A percentile compares a stretch with the other conserved stretches of the same genome.
phyloP scores from a whole-genome alignment of 2,113 vertebrate genomes.

The Litocranius walleri region DNA sequence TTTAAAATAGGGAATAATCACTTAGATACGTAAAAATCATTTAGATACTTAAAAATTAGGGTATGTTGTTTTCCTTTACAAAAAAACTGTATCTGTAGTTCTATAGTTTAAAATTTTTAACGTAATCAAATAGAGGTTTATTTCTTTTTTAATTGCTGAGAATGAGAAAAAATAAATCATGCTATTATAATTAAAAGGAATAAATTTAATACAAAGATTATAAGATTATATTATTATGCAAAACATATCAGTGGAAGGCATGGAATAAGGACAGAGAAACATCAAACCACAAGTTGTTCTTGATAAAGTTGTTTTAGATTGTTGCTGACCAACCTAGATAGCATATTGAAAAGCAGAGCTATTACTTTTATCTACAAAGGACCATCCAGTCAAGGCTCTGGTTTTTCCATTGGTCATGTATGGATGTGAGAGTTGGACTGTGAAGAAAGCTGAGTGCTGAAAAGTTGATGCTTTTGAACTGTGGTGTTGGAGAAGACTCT shows the following conservation, averaged over 20 bases:
- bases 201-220: not conserved
- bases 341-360: too few species aligned
- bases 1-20: not conserved
- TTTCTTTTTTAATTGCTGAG: not conserved
- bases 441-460: too few species aligned
- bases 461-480: too few species aligned
- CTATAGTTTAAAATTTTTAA: not conserved
- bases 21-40: not conserved
- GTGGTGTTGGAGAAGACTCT: too few species aligned
- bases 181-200: not conserved
- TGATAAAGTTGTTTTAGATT: not conserved
- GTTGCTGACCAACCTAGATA: too few species aligned
- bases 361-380: too few species aligned
- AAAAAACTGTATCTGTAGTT: not conserved
- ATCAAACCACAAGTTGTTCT: not conserved
- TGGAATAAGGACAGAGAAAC: not conserved
- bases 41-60: not conserved
- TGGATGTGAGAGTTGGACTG: too few species aligned
- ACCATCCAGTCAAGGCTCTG: too few species aligned
- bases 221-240: not conserved
- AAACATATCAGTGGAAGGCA: not conserved
- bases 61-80: not conserved
- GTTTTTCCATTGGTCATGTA: too few species aligned
- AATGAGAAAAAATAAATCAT: not conserved
- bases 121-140: not conserved